Evolutionary conservation across 2,113 vertebrate genomes (phyloP), one percentile per base, ranked within the genome.

Genomic region (Euleptes europaea): DNA sequence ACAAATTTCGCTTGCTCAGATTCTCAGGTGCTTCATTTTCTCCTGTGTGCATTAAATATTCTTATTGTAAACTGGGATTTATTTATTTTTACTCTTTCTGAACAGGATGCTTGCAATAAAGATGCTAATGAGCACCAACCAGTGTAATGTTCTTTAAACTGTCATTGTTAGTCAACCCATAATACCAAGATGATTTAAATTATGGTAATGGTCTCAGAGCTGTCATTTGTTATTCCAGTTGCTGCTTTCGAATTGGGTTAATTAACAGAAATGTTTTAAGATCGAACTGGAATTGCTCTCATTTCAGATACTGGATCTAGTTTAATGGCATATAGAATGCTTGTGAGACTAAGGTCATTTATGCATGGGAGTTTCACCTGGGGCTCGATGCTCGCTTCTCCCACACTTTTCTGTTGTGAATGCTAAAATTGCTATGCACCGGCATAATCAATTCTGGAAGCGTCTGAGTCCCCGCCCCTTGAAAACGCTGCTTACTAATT

Each of bases 111-210:
- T 70, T 81, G 21, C 70, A 81, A 81, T 81, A 81, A 81, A 70
- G 44, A 54, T 70, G 66, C 79, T 81, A 81, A 81, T 81, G 66
- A 70, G 79, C 69, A 38, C 35, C 66, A 70, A 70, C 44, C 44
- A 54, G 66, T 47, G 5, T 81, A 70, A 51, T 80, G 38, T 38
- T 79, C 44, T 80, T 79, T 80, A 49, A 81, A 70, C 65, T 70
- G 11, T 70, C 70, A 70, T 70, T 70, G 66, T 70, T 54, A 38
- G 44, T 70, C 44, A 80, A 47, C n/a, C 47, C 65, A 81, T 81
- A 54, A 70, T 69, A 81, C n/a, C n/a, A n/a, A 69, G 79, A n/a
- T 70, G 65, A 70, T 81, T 70, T 81, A 70, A 70, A 81, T 81
- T 81, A 81, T 51, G 65, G 69, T 69, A 70, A 81, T 54, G n/a